Evolutionary conservation across 1,140 invertebrate genomes (phyloP), one percentile per base, ranked within the genome.

Genomic region (Reticulitermes speratus): DNA sequence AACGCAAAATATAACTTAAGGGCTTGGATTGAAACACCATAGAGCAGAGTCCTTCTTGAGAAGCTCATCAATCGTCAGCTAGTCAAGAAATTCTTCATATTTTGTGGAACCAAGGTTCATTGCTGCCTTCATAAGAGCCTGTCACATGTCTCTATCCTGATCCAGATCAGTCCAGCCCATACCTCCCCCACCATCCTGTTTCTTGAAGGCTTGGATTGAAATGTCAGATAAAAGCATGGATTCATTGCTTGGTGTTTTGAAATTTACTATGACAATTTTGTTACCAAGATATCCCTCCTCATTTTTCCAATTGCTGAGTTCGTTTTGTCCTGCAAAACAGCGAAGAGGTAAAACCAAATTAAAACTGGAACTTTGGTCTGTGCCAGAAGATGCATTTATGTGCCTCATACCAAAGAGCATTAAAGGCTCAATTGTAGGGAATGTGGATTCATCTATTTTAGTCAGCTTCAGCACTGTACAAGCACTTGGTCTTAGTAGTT

Each of bases 251-350:
- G 21, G 85, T 12, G 30, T 48, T 30, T 44, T 86, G 38, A n/a
- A 55, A 30, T 86, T 86, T 81, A 82, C 75, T 23, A 19, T 44
- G 14, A 30, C 48, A 45, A 86, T 86, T 81, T 65, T 86, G n/a
- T 86, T 86, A 16, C 65, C 85, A 7, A 86, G 19, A 81, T 82
- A 86, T 65, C 65, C 65, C 12, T n/a, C 12, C 9, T 45, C 59
- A 32, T 3, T 86, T 30, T 86, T 86, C 44, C 59, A 9, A 9
- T 44, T 86, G 44, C 21, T 82, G 55, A 12, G 25, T 32, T 19
- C 65, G 2, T 32, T 82, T 45, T 81, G 44, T 48, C 2, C 23
- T n/a, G 65, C 65, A 14, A 30, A 30, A 75, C 65, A n/a, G 12
- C 75, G 38, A 14, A 69, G 59, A 21, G 12, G 2, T 6, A 44